A percentile compares a stretch with the other conserved stretches of the same genome.
phyloP scores from a whole-genome alignment of 1,140 invertebrate species.

The Meloidogyne chitwoodi region DNA sequence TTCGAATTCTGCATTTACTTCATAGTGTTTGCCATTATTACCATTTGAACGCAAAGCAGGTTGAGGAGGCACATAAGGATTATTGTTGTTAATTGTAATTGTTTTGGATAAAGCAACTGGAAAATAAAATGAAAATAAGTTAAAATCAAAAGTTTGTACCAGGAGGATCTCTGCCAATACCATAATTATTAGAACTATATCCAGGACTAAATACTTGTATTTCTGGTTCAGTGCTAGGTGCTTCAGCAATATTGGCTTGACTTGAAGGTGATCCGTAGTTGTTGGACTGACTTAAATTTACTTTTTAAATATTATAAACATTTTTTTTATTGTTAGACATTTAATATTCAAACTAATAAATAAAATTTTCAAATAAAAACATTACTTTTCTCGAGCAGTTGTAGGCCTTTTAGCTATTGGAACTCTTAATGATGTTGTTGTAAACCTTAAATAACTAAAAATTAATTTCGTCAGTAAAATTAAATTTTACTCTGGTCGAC shows the following conservation, averaged over 20 bases:
- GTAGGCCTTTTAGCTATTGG: background rate
- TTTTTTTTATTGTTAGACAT: too few relatives aligned
- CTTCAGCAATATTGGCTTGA: background rate
- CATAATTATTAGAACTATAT: background rate
- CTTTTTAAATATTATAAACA: too few relatives aligned
- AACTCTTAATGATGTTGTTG: background rate
- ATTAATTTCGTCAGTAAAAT: too few relatives aligned
- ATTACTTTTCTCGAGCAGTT: background rate
- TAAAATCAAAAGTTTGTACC: background rate
- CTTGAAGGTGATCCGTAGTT: background rate
- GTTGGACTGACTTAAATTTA: background rate
- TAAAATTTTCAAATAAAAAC: background rate
- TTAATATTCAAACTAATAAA: background rate
- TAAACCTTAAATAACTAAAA: background rate
- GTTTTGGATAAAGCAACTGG: background rate
- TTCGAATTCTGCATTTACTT: conserved; percentile 50
- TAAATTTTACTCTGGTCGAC: background rate
- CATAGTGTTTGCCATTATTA: background rate
- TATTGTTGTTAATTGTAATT: background rate
- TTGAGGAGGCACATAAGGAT: background rate
- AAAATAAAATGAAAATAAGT: background rate
- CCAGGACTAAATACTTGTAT: conserved; percentile 4
- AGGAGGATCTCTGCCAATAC: conserved; percentile 2
- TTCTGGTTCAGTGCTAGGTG: background rate
- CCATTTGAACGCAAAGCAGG: conserved; percentile 19